Base-by-base conservation (phyloP, 2,797 vertebrate genomes). In the Catharus ustulatus region DNA sequence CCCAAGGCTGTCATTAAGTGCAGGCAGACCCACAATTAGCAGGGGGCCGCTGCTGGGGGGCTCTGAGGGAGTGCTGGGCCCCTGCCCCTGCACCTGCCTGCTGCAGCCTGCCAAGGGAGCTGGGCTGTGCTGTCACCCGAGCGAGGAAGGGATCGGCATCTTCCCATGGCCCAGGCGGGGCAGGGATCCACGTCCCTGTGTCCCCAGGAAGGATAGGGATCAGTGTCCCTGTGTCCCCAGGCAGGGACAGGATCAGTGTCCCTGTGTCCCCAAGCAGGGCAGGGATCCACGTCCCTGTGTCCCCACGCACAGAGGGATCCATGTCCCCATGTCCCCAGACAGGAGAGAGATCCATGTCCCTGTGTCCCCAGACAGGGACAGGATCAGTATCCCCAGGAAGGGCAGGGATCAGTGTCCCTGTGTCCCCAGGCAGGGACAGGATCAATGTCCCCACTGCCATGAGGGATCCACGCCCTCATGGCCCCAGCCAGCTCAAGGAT, bases 1-100 rank as follows among this genome's bases (percentile, higher is more conserved):
- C 89, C 29, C 6, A 92, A 92, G 81, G 84, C 93, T 91, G 81
- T 91, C 61, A 94, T 92, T 94, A 92, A 89, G 66, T 18, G 15
- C 67, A 38, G 77, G 23, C 93, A 95, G 88, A 85, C 59, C 79
- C 77, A 57, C 89, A 93, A 85, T 94, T 94, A 94, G 64, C 2
- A 0, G n/a, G 29, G 87, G 94, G 81, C 78, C 1, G 34, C 51
- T 85, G 67, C 82, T 64, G 82, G 76, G 4, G 8, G 61, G 75
- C n/a, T 89, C 51, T 22, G 76, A 16, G 76, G 19, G 62, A 18
- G 63, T 30, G 51, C 67, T 84, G 3, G 4, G 77, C 73, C 77
- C 18, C 81, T 63, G 74, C 77, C 77, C 16, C 84, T 67, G 74
- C 81, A 77, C 75, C 85, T 84, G 83, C 83, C 43, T 20, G 40